Conservation (phyloP, 2,797 vertebrate species). For the Otolemur crassicaudatus region DNA sequence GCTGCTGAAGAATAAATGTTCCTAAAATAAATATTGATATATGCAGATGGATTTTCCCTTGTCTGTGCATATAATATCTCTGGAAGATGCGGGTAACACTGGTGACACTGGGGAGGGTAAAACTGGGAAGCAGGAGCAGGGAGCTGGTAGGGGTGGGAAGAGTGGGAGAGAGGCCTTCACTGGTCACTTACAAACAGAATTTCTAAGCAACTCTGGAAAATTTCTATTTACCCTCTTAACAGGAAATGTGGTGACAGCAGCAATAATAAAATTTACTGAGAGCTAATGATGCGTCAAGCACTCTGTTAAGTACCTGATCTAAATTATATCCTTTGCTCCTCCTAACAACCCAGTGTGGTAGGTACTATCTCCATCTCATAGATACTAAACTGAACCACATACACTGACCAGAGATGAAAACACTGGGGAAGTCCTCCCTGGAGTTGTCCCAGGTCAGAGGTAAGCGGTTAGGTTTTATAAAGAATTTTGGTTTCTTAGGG, state of each 20-base stretch:
- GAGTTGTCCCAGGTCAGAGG: neutral
- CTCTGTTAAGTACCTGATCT: neutral
- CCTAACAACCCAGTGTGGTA: too few relatives aligned
- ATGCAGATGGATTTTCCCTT: neutral
- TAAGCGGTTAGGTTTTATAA: neutral
- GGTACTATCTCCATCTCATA: neutral
- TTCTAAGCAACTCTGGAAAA: conserved; percentile 10
- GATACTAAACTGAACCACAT: neutral
- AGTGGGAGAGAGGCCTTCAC: neutral
- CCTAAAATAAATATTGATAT: neutral
- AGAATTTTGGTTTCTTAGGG: neutral
- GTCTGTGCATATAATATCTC: neutral
- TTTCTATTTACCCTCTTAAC: neutral
- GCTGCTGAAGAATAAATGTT: conserved; percentile 14
- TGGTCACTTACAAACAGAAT: neutral
- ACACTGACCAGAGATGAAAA: neutral
- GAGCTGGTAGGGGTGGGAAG: neutral
- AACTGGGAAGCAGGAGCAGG: neutral
- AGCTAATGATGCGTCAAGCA: neutral
- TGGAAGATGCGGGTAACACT: neutral
- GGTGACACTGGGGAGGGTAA: neutral
- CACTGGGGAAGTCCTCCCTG: neutral
- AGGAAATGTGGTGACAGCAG: neutral
- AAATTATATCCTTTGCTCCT: neutral
- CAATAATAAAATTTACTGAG: neutral